Base-by-base conservation (phyloP, 2,888 invertebrate genomes). In the Dynastes tityus region DNA sequence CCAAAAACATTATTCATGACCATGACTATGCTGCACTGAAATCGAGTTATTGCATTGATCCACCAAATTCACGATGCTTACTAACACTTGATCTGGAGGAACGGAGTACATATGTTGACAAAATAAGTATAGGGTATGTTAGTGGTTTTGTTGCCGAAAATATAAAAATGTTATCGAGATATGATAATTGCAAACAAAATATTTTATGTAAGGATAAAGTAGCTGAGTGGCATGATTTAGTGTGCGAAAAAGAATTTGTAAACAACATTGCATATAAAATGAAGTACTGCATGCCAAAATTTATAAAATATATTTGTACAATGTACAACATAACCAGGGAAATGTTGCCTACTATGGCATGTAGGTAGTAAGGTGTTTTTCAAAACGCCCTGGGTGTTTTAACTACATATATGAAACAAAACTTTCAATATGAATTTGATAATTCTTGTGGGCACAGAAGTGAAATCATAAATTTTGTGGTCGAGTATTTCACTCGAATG, bases 181-280 rank as follows among this genome's bases (percentile, higher is more conserved):
- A 5, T 22, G 8, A 58, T n/a, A 9, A n/a, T n/a, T 58, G 58
- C 16, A 58, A 58, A 58, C 2, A 22, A 2, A 58, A 58, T 58
- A 58, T 58, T 22, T 58, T 58, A n/a, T 58, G 58, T 58, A 1
- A 58, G 8, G 58, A 58, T 58, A 58, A 9, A n/a, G 22, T 58
- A 58, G 16, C 58, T n/a, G 58, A 58, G 16, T 58, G 58, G 58
- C 58, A 58, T 58, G 58, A 58, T 27, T 8, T 58, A 58, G 16
- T 58, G 8, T n/a, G 11, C 16, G 58, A 58, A 58, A 58, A 58
- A 27, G 58, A 58, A 27, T 58, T 58, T 58, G 16, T 22, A 16
- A 22, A 58, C 27, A 58, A 58, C 27, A 58, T 58, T 27, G 16
- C 58, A n/a, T n/a, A n/a, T n/a, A 58, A 58, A n/a, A 58, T 58